Conservation (phyloP, 2,113 vertebrate genomes). For the Coturnix japonica region DNA sequence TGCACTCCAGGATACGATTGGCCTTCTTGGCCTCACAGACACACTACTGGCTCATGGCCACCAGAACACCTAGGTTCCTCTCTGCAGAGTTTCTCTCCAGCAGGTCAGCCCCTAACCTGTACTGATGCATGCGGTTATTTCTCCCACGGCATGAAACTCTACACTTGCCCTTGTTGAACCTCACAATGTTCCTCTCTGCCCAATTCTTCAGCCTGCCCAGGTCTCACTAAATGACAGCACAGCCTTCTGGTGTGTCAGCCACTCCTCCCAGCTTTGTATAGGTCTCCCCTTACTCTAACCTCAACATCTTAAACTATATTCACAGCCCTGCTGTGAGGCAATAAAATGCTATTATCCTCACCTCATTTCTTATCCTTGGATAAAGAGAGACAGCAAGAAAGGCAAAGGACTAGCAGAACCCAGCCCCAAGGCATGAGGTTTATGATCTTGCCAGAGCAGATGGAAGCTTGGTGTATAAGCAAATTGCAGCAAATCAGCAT, state of each 20-base stretch:
- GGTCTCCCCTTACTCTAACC: neutral
- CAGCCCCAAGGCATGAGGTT: conserved; percentile 4
- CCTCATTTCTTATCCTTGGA: neutral
- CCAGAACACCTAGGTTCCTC: neutral
- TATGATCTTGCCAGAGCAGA: neutral
- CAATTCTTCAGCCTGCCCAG: neutral
- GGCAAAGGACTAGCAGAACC: neutral
- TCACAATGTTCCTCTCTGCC: neutral
- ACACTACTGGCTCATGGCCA: neutral
- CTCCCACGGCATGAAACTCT: neutral
- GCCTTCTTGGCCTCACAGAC: neutral
- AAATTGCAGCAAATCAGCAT: neutral
- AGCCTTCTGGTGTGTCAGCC: neutral
- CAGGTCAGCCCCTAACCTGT: neutral
- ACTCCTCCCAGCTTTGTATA: neutral
- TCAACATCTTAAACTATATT: conserved; percentile 5
- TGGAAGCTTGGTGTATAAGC: conserved; percentile 1
- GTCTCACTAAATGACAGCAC: neutral
- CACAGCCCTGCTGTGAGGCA: neutral
- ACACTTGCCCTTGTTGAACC: neutral
- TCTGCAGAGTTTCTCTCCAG: neutral
- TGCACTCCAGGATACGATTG: too few relatives aligned
- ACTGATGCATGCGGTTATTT: neutral
- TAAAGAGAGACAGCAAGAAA: neutral
- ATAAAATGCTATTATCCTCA: conserved; percentile 5